Evolutionary conservation across 1,140 invertebrate species (phyloP), one percentile per base, ranked within the genome.

Genomic region (Tribolium castaneum): DNA sequence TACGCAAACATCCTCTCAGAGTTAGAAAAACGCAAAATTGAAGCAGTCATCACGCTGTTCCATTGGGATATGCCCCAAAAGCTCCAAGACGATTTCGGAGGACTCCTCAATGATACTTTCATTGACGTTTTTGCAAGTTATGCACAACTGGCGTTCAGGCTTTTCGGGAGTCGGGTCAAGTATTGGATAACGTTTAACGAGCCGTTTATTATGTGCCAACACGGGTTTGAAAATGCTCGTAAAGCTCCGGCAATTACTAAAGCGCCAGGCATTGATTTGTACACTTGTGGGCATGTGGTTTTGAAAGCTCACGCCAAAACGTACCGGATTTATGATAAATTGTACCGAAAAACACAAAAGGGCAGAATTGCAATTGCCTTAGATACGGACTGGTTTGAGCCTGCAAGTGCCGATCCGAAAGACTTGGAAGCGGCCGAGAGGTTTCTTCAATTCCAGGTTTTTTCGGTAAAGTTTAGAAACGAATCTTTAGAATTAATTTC

Each of bases 1-100:
- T 93, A 93, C 84, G 89, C 91, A 49, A 83, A 86, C 19, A 72
- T 91, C 0, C 88, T 90, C 14, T 76, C 89, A 74, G 85, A 83
- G 56, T 77, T 91, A 19, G 30, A 89, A 3, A 81, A 79, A 16
- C 86, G 87, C 70, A 82, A 80, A 19, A 90, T 91, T 50, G 72
- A 87, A 75, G 90, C 90, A 5, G 83, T 90, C 83, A 88, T 90
- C 30, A 91, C 86, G 0, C 49, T 88, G 39, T 87, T 85, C 66
- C 87, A 88, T 75, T 87, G 86, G 84, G 87, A 88, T 81, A 72
- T 85, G 3, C 87, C 87, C 0, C 83, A 85, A 62, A 30, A 50
- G 2, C 73, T 87, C 6, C 82, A 87, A 84, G 90, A 92, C 59
- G 85, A 89, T 0, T 66, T 90, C 0, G 90, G 90, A 3, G 90